Base-by-base conservation (phyloP, 2,888 invertebrate species). In the Hetaerina titia region DNA sequence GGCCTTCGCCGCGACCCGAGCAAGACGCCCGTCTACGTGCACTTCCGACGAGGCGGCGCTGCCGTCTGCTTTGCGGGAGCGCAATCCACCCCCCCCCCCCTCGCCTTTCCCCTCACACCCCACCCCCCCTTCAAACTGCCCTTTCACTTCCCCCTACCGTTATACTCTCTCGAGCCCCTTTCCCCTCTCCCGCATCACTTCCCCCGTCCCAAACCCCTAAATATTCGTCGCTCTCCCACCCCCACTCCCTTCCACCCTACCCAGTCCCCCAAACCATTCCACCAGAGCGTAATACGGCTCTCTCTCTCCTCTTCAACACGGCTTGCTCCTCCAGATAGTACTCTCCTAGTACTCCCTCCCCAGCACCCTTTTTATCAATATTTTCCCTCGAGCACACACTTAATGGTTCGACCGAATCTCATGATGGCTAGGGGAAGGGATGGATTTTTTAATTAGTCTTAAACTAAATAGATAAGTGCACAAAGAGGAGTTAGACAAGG, bases 1-100 rank as follows among this genome's bases (percentile, higher is more conserved):
- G 25, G n/a, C 74, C 17, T 13, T 25, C 13, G n/a, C 8, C 69
- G 69, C 22, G 22, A 6, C 7, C 69, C 69, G 6, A 19, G 69
- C 69, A 45, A 45, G 45, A 45, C 45, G 45, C n/a, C 22, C 69
- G 22, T 9, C 69, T 22, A 64, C 92, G 69, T 74, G 64, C 74
- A 69, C 56, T 69, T 74, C 64, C 56, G 9, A 15, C 92, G 92
- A 92, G 69, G 69, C 92, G 92, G 92, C 92, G 92, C 92, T 92
- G 69, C 69, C 74, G 92, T 92, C 92, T 92, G 92, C 63, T 64
- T 22, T 19, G 64, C 15, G 92, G 56, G 56, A 92, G 92, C 45
- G 69, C 69, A 63, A 69, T 74, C 56, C 45, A 13, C 69, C 31
- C 17, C 45, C 92, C 92, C 92, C n/a, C 90, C 17, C 64, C 45